Evolutionary conservation across 2,797 vertebrate species (phyloP).

Genomic region (Spinus olivaceus): DNA sequence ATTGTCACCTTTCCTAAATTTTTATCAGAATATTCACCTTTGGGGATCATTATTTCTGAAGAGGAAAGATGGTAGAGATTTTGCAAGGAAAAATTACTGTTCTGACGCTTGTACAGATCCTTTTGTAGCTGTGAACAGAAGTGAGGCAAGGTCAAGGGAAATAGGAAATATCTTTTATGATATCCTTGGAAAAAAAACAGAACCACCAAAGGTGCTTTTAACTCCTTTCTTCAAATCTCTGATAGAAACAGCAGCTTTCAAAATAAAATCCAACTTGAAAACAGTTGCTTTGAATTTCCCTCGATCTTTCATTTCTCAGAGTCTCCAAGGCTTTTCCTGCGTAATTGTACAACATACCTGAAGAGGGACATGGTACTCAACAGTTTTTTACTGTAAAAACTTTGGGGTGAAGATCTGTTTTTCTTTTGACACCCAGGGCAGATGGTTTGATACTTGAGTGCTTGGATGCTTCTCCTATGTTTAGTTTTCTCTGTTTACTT

Average conservation of each 20-base stretch:
- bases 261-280: background rate
- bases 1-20: background rate
- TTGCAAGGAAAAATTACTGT: background rate
- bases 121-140: conserved; percentile 20
- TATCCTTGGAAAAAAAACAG: background rate
- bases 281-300: background rate
- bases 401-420: background rate
- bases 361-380: background rate
- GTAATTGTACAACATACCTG: background rate
- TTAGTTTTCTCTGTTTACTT: background rate
- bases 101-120: background rate
- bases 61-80: background rate
- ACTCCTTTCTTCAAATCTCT: background rate
- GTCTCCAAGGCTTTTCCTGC: background rate
- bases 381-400: background rate
- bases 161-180: conserved; percentile 14
- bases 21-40: background rate
- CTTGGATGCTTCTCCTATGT: background rate
- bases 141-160: background rate
- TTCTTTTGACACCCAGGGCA: background rate
- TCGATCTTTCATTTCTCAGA: background rate
- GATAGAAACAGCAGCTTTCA: background rate
- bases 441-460: background rate
- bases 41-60: background rate
- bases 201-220: background rate